These are phyloP conservation scores for Drosophila anomelani DNA, from an alignment of 2,888 invertebrate species.

Conservation along the genomic window DNA sequence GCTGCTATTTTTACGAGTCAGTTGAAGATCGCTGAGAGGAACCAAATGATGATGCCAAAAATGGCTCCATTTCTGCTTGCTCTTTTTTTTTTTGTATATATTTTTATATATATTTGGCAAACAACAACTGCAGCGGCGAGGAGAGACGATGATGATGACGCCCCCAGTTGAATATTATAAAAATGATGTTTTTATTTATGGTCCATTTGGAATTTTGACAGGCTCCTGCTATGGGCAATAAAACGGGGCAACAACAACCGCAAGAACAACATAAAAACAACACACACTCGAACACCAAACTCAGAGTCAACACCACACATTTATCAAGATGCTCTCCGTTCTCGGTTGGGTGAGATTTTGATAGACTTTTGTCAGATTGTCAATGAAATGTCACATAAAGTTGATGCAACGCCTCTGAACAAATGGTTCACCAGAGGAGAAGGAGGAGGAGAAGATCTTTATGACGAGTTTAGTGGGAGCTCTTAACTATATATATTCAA, in stretches of 20 bases:
- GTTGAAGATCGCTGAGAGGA: constrained; percentile 64
- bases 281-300: constrained; percentile 15
- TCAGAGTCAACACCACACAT: constrained; percentile 39
- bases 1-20: constrained; percentile 80
- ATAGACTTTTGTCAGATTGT: constrained; percentile 74
- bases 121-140: constrained; percentile 38
- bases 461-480: neutral
- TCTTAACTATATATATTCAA: neutral
- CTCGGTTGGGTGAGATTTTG: constrained; percentile 62
- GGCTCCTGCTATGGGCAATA: constrained; percentile 77
- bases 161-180: constrained; percentile 61
- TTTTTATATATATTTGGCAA: constrained; percentile 60
- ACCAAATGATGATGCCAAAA: constrained; percentile 33
- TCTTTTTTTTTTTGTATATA: constrained; percentile 31
- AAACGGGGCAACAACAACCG: constrained; percentile 54
- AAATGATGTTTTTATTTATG: constrained; percentile 84
- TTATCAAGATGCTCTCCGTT: constrained; percentile 62
- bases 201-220: constrained; percentile 83
- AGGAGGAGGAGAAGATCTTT: neutral
- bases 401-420: constrained; percentile 8
- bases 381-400: constrained; percentile 64
- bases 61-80: constrained; percentile 72
- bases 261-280: constrained; percentile 37
- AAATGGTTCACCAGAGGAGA: neutral
- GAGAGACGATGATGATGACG: constrained; percentile 15